Conservation (phyloP, 2,888 invertebrate species). For the Napeogenes inachia region DNA sequence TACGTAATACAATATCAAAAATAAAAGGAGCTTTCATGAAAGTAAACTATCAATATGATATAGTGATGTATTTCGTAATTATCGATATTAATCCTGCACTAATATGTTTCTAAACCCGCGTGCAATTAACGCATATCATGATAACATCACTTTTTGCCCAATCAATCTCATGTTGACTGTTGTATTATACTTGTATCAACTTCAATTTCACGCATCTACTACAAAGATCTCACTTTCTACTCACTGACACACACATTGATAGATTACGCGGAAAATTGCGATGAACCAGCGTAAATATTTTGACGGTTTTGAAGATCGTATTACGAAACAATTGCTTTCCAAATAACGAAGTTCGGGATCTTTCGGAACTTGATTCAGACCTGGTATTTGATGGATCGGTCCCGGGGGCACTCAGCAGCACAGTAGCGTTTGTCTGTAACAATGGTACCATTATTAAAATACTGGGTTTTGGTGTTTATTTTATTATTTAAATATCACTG, state of each 20-base stretch:
- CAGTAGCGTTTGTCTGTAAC: constrained; percentile 45
- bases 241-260: constrained; percentile 50
- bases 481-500: background rate
- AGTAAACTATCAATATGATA: too few relatives aligned
- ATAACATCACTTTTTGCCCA: constrained; percentile 26
- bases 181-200: constrained; percentile 56
- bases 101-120: background rate
- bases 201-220: constrained; percentile 61
- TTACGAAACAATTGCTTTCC: constrained; percentile 70
- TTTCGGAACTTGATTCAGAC: constrained; percentile 58
- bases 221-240: constrained; percentile 54
- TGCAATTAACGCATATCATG: constrained; percentile 1
- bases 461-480: constrained; percentile 10
- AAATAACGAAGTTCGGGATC: constrained; percentile 48
- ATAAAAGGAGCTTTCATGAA: too few relatives aligned
- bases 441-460: constrained; percentile 26
- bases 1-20: too few relatives aligned
- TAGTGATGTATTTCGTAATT: background rate
- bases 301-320: constrained; percentile 67
- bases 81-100: background rate
- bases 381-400: constrained; percentile 70
- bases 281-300: constrained; percentile 69
- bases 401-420: constrained; percentile 53
- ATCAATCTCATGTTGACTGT: constrained; percentile 38
- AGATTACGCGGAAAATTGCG: constrained; percentile 69